Base-by-base conservation (phyloP, 2,113 vertebrate species). In the Indicator indicator region DNA sequence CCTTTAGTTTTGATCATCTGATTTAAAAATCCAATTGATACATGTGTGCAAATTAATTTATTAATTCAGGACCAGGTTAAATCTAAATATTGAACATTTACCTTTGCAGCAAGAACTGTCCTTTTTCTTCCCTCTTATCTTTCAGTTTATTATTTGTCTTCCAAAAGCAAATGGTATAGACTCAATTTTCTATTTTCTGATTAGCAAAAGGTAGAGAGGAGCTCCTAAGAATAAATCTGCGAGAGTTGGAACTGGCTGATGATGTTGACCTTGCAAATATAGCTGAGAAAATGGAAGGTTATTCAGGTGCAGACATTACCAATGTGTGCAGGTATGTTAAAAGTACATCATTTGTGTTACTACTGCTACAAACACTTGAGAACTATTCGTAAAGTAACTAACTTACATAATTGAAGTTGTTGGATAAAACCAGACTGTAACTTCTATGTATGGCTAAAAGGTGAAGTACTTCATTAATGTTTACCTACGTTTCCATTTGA, bases 291-390 rank as follows among this genome's bases (percentile, higher is more conserved):
- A 98, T 99, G 99, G 99, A 99, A 90, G 99, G 99, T 23, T 99
- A 99, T 92, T 99, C 99, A 12, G 99, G 99, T 93, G 99, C 99
- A 3, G 99, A 99, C 97, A 99, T 99, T 84, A 99, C 99, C 83
- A 99, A 99, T 0, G 99, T 99, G 26, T 99, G 99, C 99, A 99
- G 99, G 99, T 99, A 96, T 48, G 95, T 42, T 77, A 32, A n/a
- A 42, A 33, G 60, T 63, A 24, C 52, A 82, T 70, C 11, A 70
- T 62, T 80, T 75, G 44, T 64, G 14, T 68, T 64, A 18, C 9
- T 63, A 3, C 33, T 81, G 52, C 36, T 91, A 33, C 26, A 88
- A 11, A 69, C 32, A 79, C 36, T 64, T 32, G 18, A 67, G 77
- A 81, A 59, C 27, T 52, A 23, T 38, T 52, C 50, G 28, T 77